Evolutionary conservation across 2,113 vertebrate genomes (phyloP).

Genomic region (Ceuthmochares aereus): DNA sequence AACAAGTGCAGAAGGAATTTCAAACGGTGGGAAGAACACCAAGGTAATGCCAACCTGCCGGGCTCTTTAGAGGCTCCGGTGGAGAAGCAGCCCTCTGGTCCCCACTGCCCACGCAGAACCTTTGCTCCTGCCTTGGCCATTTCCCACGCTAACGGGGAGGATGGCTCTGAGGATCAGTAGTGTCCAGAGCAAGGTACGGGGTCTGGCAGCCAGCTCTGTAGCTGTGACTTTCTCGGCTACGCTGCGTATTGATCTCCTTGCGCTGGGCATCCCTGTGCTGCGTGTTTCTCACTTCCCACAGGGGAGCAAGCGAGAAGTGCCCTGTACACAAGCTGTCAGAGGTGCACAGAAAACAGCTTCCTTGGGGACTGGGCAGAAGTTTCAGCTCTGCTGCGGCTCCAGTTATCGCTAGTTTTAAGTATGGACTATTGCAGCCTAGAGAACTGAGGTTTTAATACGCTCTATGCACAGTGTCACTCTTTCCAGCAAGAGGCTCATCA

Average conservation of each 20-base stretch:
- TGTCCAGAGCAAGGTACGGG: not conserved
- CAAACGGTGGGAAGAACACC: not conserved
- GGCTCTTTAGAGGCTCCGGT: not conserved
- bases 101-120: not conserved
- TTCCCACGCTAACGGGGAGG: rapidly evolving
- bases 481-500: conserved; percentile 46
- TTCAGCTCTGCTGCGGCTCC: not conserved
- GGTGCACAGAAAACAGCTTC: not conserved
- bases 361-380: not conserved
- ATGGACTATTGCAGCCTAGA: not conserved
- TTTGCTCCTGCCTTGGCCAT: not conserved
- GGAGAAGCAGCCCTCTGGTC: not conserved
- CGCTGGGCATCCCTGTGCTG: not conserved
- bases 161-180: not conserved
- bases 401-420: not conserved
- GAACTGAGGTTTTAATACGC: conserved; percentile 10
- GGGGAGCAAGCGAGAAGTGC: conserved; percentile 1
- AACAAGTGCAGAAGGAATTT: not conserved
- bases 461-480: not conserved
- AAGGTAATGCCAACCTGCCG: rapidly evolving
- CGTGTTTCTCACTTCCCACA: rapidly evolving
- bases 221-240: not conserved
- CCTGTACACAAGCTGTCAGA: not conserved
- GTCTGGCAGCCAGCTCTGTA: rapidly evolving
- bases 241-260: not conserved